Conservation (phyloP, 2,797 vertebrate species). For the Danio albolineatus region DNA sequence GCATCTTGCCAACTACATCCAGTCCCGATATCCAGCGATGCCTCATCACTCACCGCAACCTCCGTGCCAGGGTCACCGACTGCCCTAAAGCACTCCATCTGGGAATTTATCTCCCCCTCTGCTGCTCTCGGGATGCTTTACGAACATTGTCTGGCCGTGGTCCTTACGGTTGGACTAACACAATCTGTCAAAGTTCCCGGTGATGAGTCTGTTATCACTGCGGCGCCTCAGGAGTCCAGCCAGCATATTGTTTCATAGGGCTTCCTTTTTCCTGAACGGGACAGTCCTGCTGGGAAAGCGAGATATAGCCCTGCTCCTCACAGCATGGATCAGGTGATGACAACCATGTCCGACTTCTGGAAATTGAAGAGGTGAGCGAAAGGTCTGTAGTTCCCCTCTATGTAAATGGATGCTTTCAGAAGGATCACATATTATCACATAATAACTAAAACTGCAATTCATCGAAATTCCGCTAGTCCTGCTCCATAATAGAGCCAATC, state of each 20-base stretch:
- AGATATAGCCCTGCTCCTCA: constrained; percentile 48
- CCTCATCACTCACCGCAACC: constrained; percentile 15
- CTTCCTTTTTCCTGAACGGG: constrained; percentile 80
- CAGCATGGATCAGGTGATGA: constrained; percentile 45
- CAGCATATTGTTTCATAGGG: constrained; percentile 78
- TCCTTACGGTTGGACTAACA: constrained; percentile 9
- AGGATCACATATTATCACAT: constrained; percentile 23
- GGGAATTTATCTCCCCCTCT: constrained; percentile 28
- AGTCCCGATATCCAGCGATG: neutral
- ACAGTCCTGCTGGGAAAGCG: constrained; percentile 59
- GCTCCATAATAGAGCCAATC: too few relatives aligned
- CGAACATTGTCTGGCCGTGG: neutral
- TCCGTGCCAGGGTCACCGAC: constrained; percentile 10
- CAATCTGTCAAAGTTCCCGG: constrained; percentile 65
- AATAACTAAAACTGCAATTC: too few relatives aligned
- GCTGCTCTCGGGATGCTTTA: constrained; percentile 7
- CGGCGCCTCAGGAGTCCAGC: constrained; percentile 27
- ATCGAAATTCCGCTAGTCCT: too few relatives aligned
- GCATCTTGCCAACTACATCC: neutral
- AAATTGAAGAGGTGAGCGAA: constrained; percentile 50
- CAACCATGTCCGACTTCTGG: constrained; percentile 50
- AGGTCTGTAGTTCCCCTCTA: constrained; percentile 62
- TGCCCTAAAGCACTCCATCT: constrained; percentile 19
- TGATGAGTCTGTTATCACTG: constrained; percentile 75
- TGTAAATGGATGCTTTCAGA: constrained; percentile 56